A percentile compares a stretch with the other conserved stretches of the same genome.
These are phyloP conservation scores for Ptyas mucosa DNA, from an alignment of 2,113 vertebrate species.

Conservation along the genomic window DNA sequence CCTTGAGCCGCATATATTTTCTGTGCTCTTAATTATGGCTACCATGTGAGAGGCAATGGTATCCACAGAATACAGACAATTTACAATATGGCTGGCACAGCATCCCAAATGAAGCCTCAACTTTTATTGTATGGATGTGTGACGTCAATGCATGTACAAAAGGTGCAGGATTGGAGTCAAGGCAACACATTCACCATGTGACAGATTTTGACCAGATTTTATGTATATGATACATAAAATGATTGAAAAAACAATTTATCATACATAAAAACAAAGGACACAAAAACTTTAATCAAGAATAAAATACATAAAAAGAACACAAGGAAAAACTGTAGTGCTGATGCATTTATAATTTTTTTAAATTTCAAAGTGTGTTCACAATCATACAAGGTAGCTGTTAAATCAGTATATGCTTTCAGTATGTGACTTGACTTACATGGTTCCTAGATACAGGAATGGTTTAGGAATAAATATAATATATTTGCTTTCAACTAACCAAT, in stretches of 20 bases:
- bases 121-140: background rate
- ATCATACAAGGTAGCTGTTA: background rate
- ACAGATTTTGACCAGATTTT: background rate
- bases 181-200: background rate
- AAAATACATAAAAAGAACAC: no score
- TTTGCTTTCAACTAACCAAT: background rate
- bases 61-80: background rate
- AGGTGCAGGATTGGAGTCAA: background rate
- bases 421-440: background rate
- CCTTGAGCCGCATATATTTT: background rate
- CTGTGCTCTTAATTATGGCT: background rate
- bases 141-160: no score
- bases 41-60: background rate
- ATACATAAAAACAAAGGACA: no score
- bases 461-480: background rate
- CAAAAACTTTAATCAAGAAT: no score
- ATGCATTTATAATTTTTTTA: background rate
- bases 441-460: background rate
- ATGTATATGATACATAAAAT: no score
- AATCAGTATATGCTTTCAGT: background rate
- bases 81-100: background rate
- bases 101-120: background rate
- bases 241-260: no score
- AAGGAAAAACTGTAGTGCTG: background rate
- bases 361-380: background rate